These are phyloP conservation scores for Platerodrilus igneus DNA, from an alignment of 2,888 invertebrate genomes.

Conservation along the genomic window DNA sequence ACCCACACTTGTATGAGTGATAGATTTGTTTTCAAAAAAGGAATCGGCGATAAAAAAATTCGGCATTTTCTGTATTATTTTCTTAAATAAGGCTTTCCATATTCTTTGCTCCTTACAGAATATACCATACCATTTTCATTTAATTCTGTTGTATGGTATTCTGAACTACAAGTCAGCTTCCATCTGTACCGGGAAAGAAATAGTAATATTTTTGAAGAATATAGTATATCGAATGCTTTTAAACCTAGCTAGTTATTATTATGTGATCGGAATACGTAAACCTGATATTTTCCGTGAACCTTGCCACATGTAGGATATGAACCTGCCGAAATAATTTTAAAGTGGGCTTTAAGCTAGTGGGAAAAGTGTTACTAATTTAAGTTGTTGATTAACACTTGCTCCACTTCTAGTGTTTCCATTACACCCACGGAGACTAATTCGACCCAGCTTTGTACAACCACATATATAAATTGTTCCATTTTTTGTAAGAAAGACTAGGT, in stretches of 20 bases:
- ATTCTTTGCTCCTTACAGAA: conserved; percentile 81
- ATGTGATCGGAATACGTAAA: conserved; percentile 89
- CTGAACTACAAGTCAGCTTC: conserved; percentile 69
- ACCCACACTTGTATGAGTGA: conserved; percentile 70
- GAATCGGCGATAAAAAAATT: conserved; percentile 58
- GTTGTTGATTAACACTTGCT: conserved; percentile 43
- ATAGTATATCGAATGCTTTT: conserved; percentile 45
- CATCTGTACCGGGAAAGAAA: conserved; percentile 53
- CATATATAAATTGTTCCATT: conserved; percentile 70
- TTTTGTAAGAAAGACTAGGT: conserved; percentile 75
- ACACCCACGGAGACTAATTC: conserved; percentile 70
- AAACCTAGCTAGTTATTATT: conserved; percentile 90
- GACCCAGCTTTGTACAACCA: conserved; percentile 89
- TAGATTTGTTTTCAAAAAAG: conserved; percentile 59
- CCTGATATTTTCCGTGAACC: conserved; percentile 59
- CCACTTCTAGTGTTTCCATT: conserved; percentile 56
- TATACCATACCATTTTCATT: conserved; percentile 64
- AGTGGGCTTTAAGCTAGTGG: conserved; percentile 50
- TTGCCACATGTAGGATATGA: conserved; percentile 77
- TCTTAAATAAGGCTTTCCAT: conserved; percentile 88
- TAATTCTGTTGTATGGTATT: conserved; percentile 85
- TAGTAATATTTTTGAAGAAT: conserved; percentile 46
- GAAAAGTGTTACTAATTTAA: conserved; percentile 59
- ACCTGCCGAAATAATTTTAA: conserved; percentile 78
- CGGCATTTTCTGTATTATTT: conserved; percentile 61